Evolutionary conservation across 2,888 invertebrate species (phyloP).

Genomic region (Agriopis aurantiaria): DNA sequence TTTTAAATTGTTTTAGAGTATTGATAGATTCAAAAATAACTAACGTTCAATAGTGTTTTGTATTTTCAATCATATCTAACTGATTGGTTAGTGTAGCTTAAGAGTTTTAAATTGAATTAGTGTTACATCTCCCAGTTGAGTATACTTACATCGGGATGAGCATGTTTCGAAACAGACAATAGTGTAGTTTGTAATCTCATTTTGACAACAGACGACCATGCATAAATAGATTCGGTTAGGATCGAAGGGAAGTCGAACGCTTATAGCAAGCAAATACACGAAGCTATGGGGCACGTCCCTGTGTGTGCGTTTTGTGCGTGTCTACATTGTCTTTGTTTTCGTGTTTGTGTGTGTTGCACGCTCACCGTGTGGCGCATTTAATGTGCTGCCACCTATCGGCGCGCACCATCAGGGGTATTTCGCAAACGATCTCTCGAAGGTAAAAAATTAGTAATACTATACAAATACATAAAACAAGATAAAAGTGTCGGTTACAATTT

Average conservation of each 20-base stretch:
- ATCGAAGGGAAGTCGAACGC: conserved; percentile 57
- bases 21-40: conserved; percentile 61
- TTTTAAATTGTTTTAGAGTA: conserved; percentile 62
- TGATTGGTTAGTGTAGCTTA: conserved; percentile 67
- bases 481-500: conserved; percentile 76
- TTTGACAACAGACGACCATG: conserved; percentile 56
- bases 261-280: conserved; percentile 86
- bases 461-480: conserved; percentile 70
- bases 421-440: conserved; percentile 98
- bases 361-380: conserved; percentile 86
- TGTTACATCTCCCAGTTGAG: conserved; percentile 68
- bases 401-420: conserved; percentile 93
- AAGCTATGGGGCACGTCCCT: conserved; percentile 78
- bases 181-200: conserved; percentile 70
- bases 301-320: conserved; percentile 85
- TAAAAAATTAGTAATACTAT: conserved; percentile 88
- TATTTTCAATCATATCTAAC: conserved; percentile 57
- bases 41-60: conserved; percentile 65
- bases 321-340: conserved; percentile 87
- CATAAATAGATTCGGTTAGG: conserved; percentile 46
- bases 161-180: conserved; percentile 69
- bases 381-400: conserved; percentile 83
- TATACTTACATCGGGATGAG: conserved; percentile 74
- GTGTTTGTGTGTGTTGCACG: conserved; percentile 88
- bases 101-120: conserved; percentile 62